Evolutionary conservation across 1,140 invertebrate genomes (phyloP).

Genomic region (Drosophila pseudoobscura): DNA sequence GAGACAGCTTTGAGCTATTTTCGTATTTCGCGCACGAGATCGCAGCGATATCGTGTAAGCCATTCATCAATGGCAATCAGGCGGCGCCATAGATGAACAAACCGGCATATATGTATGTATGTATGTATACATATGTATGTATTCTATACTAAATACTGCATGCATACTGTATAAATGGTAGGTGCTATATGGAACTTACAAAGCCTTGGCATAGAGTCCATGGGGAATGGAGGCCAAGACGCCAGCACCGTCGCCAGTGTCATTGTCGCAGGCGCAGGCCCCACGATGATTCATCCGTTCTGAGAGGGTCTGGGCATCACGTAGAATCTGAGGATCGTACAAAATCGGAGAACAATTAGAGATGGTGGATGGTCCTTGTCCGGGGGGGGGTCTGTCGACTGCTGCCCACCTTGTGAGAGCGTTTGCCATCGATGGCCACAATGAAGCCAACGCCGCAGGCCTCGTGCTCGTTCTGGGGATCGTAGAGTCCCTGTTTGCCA

Average conservation of each 20-base stretch:
- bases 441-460: slow-evolving; percentile 99
- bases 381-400: not conserved
- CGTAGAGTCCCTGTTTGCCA: slow-evolving; percentile 93
- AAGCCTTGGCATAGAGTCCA: slow-evolving; percentile 92
- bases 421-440: slow-evolving; percentile 97
- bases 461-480: slow-evolving; percentile 96
- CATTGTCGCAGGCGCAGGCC: slow-evolving; percentile 99
- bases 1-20: slow-evolving; percentile 50
- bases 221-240: slow-evolving; percentile 98
- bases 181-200: slow-evolving; percentile 86
- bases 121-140: too few relatives aligned
- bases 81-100: slow-evolving; percentile 39
- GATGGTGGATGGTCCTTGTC: too few relatives aligned
- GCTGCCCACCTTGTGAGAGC: slow-evolving; percentile 92
- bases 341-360: slow-evolving; percentile 3
- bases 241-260: slow-evolving; percentile 99
- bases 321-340: slow-evolving; percentile 89
- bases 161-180: not conserved
- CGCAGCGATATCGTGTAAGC: slow-evolving; percentile 57
- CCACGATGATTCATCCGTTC: slow-evolving; percentile 99
- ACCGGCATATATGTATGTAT: slow-evolving; percentile 28
- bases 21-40: slow-evolving; percentile 73
- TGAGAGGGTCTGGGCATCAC: slow-evolving; percentile 96
- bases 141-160: not conserved
- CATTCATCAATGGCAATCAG: slow-evolving; percentile 60